These are phyloP conservation scores for Chelmon rostratus DNA, from an alignment of 2,797 vertebrate genomes.

Conservation along the genomic window DNA sequence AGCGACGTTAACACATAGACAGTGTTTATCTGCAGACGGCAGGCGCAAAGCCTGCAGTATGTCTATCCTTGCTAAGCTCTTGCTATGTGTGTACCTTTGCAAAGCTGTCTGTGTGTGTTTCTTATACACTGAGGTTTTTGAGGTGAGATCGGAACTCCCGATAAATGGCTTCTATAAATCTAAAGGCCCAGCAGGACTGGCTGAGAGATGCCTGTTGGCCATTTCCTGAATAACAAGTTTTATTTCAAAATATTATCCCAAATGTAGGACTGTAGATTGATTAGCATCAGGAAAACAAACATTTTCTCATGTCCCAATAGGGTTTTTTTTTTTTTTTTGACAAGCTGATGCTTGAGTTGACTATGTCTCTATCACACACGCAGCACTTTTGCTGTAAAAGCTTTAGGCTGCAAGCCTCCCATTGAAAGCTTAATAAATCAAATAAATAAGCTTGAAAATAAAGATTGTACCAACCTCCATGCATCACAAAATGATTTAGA, in stretches of 20 bases:
- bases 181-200: slow-evolving; percentile 61
- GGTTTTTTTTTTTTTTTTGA: slow-evolving; percentile 31
- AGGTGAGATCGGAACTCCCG: slow-evolving; percentile 65
- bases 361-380: slow-evolving; percentile 19
- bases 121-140: slow-evolving; percentile 72
- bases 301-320: slow-evolving; percentile 44
- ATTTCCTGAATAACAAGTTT: slow-evolving; percentile 81
- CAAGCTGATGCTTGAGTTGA: slow-evolving; percentile 10
- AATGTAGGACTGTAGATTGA: slow-evolving; percentile 69
- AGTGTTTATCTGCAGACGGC: slow-evolving; percentile 66
- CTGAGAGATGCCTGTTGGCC: slow-evolving; percentile 69
- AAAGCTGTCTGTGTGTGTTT: slow-evolving; percentile 66
- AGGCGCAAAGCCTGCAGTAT: slow-evolving; percentile 55
- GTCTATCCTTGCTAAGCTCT: slow-evolving; percentile 65
- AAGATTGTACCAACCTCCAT: slow-evolving; percentile 13
- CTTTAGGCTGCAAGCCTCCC: slow-evolving; percentile 49
- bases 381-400: slow-evolving; percentile 41
- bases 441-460: slow-evolving; percentile 23
- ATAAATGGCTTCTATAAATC: slow-evolving; percentile 76
- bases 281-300: slow-evolving; percentile 70
- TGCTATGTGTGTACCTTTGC: slow-evolving; percentile 66
- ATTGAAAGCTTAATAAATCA: slow-evolving; percentile 56
- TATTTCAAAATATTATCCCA: slow-evolving; percentile 78
- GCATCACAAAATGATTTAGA: slow-evolving; percentile 8
- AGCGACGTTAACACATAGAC: slow-evolving; percentile 51